Conservation (phyloP, 1,140 invertebrate species). For the Macrobrachium nipponense region DNA sequence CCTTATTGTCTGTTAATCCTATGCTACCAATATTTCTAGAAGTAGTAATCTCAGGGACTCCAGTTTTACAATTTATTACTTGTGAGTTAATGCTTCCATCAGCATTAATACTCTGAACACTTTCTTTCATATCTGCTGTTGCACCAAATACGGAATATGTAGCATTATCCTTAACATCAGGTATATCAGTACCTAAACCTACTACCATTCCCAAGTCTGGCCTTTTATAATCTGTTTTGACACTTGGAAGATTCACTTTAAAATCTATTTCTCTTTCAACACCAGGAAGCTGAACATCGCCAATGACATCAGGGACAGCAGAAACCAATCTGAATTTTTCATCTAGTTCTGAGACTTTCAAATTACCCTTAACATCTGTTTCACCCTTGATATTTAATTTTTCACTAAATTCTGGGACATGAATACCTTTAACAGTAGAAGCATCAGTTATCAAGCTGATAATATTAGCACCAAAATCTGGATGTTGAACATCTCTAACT, state of each 20-base stretch:
- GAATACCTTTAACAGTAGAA: neutral
- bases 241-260: too few species aligned
- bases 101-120: neutral
- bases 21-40: neutral
- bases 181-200: neutral
- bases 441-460: too few species aligned
- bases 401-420: neutral
- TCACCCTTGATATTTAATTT: neutral
- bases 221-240: neutral
- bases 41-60: neutral
- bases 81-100: too few species aligned
- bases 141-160: neutral
- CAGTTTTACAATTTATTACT: neutral
- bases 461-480: too few species aligned
- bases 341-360: neutral
- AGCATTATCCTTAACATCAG: constrained; percentile 27
- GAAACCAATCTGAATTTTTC: neutral
- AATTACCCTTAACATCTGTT: neutral
- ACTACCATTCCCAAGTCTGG: neutral
- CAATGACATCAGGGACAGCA: neutral
- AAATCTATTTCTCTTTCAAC: too few species aligned
- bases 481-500: neutral
- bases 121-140: neutral
- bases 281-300: too few species aligned
- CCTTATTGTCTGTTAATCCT: too few species aligned